Evolutionary conservation across 2,113 vertebrate species (phyloP).

Genomic region (Sardina pilchardus): DNA sequence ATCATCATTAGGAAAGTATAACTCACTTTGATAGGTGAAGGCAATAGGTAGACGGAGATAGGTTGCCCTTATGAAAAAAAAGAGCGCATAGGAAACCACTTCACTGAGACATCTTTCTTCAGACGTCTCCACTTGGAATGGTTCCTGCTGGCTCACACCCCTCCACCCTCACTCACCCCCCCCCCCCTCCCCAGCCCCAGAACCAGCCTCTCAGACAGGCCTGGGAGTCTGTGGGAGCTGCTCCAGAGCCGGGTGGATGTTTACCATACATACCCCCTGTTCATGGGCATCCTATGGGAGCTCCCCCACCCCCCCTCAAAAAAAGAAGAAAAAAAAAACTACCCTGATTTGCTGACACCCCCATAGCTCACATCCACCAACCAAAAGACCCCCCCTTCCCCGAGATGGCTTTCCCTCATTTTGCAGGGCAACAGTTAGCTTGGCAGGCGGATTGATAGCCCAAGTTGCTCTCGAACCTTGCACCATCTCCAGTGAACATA

Average conservation of each 20-base stretch:
- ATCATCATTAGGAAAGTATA: conserved; percentile 13
- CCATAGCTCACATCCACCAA: neutral
- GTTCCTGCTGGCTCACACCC: neutral
- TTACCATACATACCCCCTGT: conserved; percentile 71
- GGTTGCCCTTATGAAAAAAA: neutral
- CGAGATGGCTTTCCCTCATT: conserved; percentile 66
- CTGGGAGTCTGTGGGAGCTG: conserved; percentile 75
- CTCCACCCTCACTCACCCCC: neutral
- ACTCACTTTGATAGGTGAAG: conserved; percentile 16
- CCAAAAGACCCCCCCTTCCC: conserved; percentile 39
- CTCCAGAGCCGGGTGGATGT: no score
- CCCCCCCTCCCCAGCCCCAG: neutral
- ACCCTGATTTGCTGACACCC: conserved; percentile 8
- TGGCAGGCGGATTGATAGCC: conserved; percentile 80
- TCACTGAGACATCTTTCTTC: conserved; percentile 12
- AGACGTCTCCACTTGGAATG: neutral
- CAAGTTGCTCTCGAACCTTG: conserved; percentile 86
- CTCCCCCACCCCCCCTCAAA: conserved; percentile 21
- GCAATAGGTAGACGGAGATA: neutral
- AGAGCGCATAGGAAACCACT: neutral
- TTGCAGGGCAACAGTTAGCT: conserved; percentile 75
- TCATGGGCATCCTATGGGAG: conserved; percentile 71
- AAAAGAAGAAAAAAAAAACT: neutral
- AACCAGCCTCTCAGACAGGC: conserved; percentile 56
- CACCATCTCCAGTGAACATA: conserved; percentile 90